Base-by-base conservation (phyloP, 2,113 vertebrate species). In the Zosterops japonicus region DNA sequence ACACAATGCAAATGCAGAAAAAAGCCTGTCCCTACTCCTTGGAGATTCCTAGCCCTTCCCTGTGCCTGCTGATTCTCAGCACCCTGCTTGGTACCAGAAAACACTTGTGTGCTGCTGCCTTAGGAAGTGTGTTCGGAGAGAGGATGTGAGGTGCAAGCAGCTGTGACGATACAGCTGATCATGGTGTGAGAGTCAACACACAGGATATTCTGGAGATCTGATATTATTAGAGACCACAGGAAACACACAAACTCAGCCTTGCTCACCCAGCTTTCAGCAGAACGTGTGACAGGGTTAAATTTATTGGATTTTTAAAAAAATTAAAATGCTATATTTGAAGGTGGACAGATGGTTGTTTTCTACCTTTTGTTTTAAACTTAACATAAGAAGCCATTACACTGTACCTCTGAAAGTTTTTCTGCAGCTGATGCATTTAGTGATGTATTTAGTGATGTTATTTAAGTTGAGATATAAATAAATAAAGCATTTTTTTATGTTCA, bases 21-120 rank as follows among this genome's bases (percentile, higher is more conserved):
- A 79, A 79, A 95, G 90, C 14, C 35, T 52, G 49, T 1, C 81
- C 64, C 0, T 57, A 3, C 69, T 78, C 56, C 60, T 33, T 63
- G 82, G 92, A 55, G 64, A 3, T 52, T 64, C 39, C 36, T 77
- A 83, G 36, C 77, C 39, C 50, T 65, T 7, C 50, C 17, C 42
- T 24, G 14, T n/a, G 33, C 70, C 79, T 46, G 61, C 80, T 71
- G 52, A 18, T 84, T 46, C 47, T 64, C 44, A 27, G 2, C 22
- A 1, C 20, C 1, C 9, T 2, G 10, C 53, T 60, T 0, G 42
- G 28, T 9, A 29, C 60, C 68, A 14, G 20, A 24, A 14, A 2
- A 2, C 0, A 1, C 46, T 29, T 0, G 0, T 27, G 53, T 59
- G 80, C 64, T 84, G 61, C 47, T 1, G 15, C 47, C 18, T 9